Base-by-base conservation (phyloP, 2,888 invertebrate genomes). In the Drosophila conformis region DNA sequence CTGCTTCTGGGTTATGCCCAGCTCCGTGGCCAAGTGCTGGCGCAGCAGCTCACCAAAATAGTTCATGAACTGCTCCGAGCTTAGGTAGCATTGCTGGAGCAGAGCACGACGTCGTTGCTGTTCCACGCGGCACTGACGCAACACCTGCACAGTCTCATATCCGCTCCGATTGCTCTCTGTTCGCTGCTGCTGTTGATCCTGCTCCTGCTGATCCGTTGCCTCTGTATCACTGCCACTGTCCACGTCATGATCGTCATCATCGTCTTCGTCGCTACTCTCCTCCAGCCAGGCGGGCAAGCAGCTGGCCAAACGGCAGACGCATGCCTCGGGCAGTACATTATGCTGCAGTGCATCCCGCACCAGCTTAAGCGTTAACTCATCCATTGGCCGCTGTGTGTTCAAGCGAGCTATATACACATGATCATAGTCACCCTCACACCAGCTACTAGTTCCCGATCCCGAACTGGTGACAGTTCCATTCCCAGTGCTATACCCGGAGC, bases 21-120 rank as follows among this genome's bases (percentile, higher is more conserved):
- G 89, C 31, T 94, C 93, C 0, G 92, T 87, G 0, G 95, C 95
- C 56, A 96, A 90, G 57, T 94, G 94, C 48, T 95, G 93, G 54
- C 95, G 94, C 82, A 96, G 95, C 38, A 95, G 91, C 35, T 91
- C 90, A 4, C 94, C 95, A 87, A 97, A 97, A 84, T 96, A 94
- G 42, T 94, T 93, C 95, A 96, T 95, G 85, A 96, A 97, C 54
- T 93, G 94, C 42, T 93, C 91, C 0, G 96, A 96, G 86, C 95
- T 95, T 0, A 96, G 93, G 84, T 91, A 93, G 49, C 87, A 87
- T 51, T 91, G 90, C 59, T 90, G 89, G 27, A 92, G 83, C 27
- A 83, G 52, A 6, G 76, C 52, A 15, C 78, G 76, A 1, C 84
- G 80, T 0, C 79, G 88, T 33, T 85, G 83, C 53, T 90, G 78